These are phyloP conservation scores for Forbesichthys papilliferus DNA, from an alignment of 2,113 vertebrate genomes.

Conservation along the genomic window DNA sequence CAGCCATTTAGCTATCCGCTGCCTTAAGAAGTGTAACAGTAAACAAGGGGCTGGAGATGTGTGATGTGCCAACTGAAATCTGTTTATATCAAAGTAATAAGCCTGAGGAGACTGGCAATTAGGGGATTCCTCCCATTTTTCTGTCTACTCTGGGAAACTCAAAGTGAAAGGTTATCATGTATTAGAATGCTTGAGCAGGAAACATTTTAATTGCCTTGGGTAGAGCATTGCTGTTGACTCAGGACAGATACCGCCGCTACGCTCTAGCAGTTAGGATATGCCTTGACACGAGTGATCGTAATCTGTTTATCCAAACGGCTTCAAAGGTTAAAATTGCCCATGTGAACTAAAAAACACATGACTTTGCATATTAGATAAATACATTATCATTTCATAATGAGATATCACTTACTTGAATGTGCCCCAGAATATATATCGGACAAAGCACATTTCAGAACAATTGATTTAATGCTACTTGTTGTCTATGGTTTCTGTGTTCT, in stretches of 20 bases:
- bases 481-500: not conserved
- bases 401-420: no score
- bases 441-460: no score
- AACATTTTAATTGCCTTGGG: slow-evolving; percentile 68
- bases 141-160: slow-evolving; percentile 58
- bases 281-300: slow-evolving; percentile 44
- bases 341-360: not conserved
- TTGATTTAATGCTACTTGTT: no score
- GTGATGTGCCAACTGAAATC: slow-evolving; percentile 60
- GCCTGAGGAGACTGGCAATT: slow-evolving; percentile 69
- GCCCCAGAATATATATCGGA: no score
- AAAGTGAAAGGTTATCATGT: slow-evolving; percentile 67
- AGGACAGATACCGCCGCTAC: slow-evolving; percentile 36
- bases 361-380: slow-evolving; percentile 34
- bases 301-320: slow-evolving; percentile 51
- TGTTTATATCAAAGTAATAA: slow-evolving; percentile 74
- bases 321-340: slow-evolving; percentile 47
- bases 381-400: not conserved
- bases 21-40: slow-evolving; percentile 51
- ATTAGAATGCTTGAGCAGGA: slow-evolving; percentile 64
- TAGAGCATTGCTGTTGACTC: slow-evolving; percentile 58
- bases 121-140: slow-evolving; percentile 61
- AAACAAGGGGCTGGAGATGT: slow-evolving; percentile 50
- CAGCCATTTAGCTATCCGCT: slow-evolving; percentile 47
- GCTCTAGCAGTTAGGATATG: slow-evolving; percentile 27